phyloP scores from a whole-genome alignment of 2,797 vertebrate species.

The Carcharodon carcharias region DNA sequence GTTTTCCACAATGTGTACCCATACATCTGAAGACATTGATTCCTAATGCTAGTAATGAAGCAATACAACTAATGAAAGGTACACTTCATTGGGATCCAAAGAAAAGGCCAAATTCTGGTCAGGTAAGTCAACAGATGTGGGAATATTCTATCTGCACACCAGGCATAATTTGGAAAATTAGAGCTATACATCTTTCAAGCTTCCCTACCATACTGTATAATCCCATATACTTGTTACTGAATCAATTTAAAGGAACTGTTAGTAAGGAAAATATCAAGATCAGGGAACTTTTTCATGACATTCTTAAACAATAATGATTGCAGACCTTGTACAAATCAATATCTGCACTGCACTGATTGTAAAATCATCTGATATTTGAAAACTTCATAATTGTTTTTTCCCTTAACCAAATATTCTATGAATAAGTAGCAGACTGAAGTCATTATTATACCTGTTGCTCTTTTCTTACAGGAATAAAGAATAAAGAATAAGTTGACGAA shows the following conservation, averaged over 20 bases:
- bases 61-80: slow-evolving; percentile 80
- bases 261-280: neutral
- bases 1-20: slow-evolving; percentile 89
- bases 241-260: neutral
- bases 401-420: neutral
- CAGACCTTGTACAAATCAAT: neutral
- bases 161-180: neutral
- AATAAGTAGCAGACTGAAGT: neutral
- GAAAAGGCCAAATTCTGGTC: slow-evolving; percentile 84
- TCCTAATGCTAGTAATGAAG: slow-evolving; percentile 88
- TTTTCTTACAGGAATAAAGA: neutral
- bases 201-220: neutral
- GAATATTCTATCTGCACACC: neutral
- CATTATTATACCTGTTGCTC: neutral
- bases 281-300: neutral
- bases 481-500: neutral
- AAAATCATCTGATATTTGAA: neutral
- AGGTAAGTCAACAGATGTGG: slow-evolving; percentile 58
- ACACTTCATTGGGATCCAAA: slow-evolving; percentile 89
- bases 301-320: neutral
- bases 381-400: neutral
- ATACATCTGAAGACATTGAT: slow-evolving; percentile 92
- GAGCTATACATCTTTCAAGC: neutral
- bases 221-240: neutral
- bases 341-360: neutral